Percentiles rank a stretch among this genome's conserved stretches.
Conservation (phyloP, 2,797 vertebrate genomes). For the Melopsittacus undulatus region DNA sequence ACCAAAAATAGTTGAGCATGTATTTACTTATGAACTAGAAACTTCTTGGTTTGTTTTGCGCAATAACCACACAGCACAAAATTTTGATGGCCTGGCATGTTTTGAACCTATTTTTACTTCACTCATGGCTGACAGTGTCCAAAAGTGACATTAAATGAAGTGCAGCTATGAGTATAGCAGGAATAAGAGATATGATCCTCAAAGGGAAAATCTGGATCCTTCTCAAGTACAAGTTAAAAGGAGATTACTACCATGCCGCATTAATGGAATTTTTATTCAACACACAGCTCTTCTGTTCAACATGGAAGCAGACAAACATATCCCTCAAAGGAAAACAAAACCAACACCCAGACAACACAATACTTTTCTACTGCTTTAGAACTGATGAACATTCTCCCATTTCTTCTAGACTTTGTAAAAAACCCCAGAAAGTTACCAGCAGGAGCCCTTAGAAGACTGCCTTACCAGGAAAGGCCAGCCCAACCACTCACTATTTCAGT, state of each 20-base stretch:
- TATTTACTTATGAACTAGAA: neutral
- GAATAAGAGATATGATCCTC: neutral
- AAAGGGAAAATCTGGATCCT: neutral
- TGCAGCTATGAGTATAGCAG: neutral
- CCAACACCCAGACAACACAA: neutral
- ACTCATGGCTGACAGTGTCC: neutral
- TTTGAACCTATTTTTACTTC: neutral
- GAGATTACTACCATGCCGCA: neutral
- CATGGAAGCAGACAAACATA: neutral
- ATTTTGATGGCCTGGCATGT: neutral
- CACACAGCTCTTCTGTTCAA: neutral
- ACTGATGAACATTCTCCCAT: neutral
- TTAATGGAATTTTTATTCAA: conserved; percentile 5
- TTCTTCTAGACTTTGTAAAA: neutral
- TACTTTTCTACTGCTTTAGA: neutral
- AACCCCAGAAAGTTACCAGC: neutral
- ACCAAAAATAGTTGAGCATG: neutral
- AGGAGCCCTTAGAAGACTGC: neutral
- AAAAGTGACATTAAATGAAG: neutral
- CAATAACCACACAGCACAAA: neutral
- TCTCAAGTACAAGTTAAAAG: neutral
- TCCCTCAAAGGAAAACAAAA: neutral
- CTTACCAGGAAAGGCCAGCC: neutral
- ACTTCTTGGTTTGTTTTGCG: neutral
- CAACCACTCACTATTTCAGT: neutral